A percentile compares a stretch with the other conserved stretches of the same genome.
Evolutionary conservation across 2,797 vertebrate species (phyloP).

Genomic region (Scleropages formosus): DNA sequence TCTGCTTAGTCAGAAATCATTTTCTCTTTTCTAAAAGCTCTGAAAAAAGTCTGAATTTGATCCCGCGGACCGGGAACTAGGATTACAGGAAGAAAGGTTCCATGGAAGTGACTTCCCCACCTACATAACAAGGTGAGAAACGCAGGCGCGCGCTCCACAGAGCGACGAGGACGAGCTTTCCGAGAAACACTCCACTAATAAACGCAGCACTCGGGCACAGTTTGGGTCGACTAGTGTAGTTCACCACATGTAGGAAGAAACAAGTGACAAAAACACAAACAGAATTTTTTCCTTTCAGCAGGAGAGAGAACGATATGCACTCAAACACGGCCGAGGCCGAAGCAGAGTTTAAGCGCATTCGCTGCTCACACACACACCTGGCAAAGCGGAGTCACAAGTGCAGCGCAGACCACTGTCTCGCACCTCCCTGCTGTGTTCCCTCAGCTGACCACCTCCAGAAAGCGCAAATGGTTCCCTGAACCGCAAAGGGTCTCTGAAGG

Average conservation of each 20-base stretch:
- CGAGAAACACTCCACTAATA: no score
- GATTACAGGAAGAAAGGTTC: neutral
- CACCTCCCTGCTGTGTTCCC: neutral
- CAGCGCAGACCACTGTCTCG: neutral
- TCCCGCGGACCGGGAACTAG: no score
- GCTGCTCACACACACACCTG: neutral
- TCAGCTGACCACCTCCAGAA: neutral
- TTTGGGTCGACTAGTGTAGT: neutral
- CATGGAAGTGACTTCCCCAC: neutral
- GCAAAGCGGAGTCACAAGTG: neutral
- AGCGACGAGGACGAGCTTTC: neutral
- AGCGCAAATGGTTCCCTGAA: neutral
- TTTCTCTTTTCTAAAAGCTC: no score
- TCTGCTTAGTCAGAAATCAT: no score
- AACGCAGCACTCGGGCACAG: no score
- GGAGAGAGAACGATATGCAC: neutral
- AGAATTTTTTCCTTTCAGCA: slow-evolving; percentile 7
- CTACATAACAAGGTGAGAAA: neutral
- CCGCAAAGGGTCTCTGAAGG: neutral
- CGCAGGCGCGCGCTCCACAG: neutral
- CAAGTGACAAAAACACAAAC: slow-evolving; percentile 6
- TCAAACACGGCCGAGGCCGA: neutral
- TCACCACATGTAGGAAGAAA: neutral
- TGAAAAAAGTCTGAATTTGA: no score
- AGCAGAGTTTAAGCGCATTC: neutral